Base-by-base conservation (phyloP, 2,113 vertebrate species). In the Tor tambroides region DNA sequence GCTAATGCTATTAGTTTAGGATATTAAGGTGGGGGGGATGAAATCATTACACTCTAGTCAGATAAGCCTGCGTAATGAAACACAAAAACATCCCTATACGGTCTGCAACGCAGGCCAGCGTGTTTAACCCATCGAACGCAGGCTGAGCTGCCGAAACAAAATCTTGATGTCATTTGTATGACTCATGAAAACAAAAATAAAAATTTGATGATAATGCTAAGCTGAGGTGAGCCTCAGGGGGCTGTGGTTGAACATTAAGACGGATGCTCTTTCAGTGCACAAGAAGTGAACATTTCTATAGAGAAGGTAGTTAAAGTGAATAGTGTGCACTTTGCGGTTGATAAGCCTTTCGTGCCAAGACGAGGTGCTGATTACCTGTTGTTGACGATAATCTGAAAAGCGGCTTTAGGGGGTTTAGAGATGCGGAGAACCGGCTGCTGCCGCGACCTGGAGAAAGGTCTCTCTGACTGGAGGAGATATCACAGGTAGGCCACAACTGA, bases 331-430 rank as follows among this genome's bases (percentile, higher is more conserved):
- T 90, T 88, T 92, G 90, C 88, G 87, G 88, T 89, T 90, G 92
- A 89, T 94, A 94, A 95, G 92, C 92, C 92, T 88, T 94, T 90
- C 92, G 91, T 93, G 93, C 92, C 92, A 89, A 92, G 89, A 90
- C 91, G 90, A 85, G 59, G 9, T 72, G 78, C 89, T 91, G 93
- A 93, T 94, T 94, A 91, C 93, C 91, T 88, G 90, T 94, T 94
- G 92, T 91, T 15, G 79, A 89, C 83, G 90, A 86, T 94, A 94
- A 96, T 94, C 94, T 93, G 90, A 92, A 94, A 95, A 95, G 94
- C 93, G 92, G 93, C 93, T 95, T 94, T 46, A 46, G 91, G 78
- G 56, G 93, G 91, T 83, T 83, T 83, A 83, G 7, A 83, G 65
- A 54, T 21, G 43, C 63, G 26, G 80, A 83, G 63, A 83, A 83